Conservation (phyloP, 53 echinoderm and acorn worm genomes). For the Pentamera pediparva region DNA sequence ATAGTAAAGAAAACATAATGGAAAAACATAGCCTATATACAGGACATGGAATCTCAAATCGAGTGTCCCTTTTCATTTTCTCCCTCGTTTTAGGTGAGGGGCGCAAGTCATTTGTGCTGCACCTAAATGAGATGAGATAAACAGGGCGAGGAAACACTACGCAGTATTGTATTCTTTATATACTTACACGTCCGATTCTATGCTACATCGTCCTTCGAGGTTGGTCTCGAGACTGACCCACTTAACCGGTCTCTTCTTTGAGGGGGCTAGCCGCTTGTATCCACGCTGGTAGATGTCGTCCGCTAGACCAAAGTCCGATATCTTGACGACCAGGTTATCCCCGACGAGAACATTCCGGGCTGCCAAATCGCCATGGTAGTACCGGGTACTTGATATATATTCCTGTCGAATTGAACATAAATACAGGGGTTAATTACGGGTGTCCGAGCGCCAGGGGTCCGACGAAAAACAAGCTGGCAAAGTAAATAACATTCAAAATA, state of each 20-base stretch:
- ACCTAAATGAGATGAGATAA: neutral
- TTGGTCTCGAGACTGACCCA: conserved; percentile 98
- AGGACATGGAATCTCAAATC: too few relatives aligned
- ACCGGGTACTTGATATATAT: conserved; percentile 80
- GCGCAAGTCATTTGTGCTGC: neutral
- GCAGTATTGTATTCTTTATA: too few relatives aligned
- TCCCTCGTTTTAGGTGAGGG: neutral
- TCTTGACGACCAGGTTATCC: conserved; percentile 64
- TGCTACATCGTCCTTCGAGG: conserved; percentile 80
- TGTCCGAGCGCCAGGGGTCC: neutral
- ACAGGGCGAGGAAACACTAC: too few relatives aligned
- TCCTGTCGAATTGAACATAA: conserved; percentile 39
- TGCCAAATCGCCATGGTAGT: conserved; percentile 95
- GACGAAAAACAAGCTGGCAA: neutral
- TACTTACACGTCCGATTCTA: conserved; percentile 95
- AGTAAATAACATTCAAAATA: neutral
- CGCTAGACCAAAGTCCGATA: conserved; percentile 96
- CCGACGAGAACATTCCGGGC: conserved; percentile 89
- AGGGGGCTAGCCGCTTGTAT: conserved; percentile 83
- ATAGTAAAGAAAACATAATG: too few relatives aligned
- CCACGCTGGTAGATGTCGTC: conserved; percentile 94
- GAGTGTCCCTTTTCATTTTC: neutral
- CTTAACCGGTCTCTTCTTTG: conserved; percentile 77
- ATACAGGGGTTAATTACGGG: neutral
- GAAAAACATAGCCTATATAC: too few relatives aligned